Base-by-base conservation (phyloP, 1,140 invertebrate species). In the Euwallacea similis region DNA sequence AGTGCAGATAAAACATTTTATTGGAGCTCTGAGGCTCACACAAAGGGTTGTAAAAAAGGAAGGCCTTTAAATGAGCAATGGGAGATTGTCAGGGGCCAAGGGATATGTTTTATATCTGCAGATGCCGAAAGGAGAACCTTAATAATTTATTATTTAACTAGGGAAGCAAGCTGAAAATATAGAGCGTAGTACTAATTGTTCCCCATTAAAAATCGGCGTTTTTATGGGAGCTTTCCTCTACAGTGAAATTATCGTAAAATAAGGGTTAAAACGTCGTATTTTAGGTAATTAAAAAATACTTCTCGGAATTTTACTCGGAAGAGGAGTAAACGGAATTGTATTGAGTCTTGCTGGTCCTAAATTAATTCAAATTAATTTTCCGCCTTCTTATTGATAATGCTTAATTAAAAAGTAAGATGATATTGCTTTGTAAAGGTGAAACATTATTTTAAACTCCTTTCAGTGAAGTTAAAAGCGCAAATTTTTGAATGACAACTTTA, bases 201-300 rank as follows among this genome's bases (percentile, higher is more conserved):
- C 21, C 21, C 21, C 21, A 33, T 33, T 33, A 33, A 33, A 33
- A 33, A 33, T 33, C 21, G 21, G 4, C 21, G 21, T 33, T 33
- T 33, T 33, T 33, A 2, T 1, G 21, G 21, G 21, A 4, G 21
- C 4, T 33, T 33, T 33, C 21, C 21, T 33, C 21, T 33, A 33
- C 21, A 33, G 21, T 47, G 16, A 47, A 63, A 46, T 15, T 55
- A 16, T 42, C 47, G 33, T 56, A 54, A 66, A 55, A 46, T 55
- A n/a, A 15, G 50, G 41, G 64, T 54, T 54, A 6, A 54, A 66
- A 66, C 55, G n/a, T 66, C 55, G 47, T 55, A 66, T 43, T 58
- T 66, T n/a, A 56, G 64, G 64, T 66, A 66, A 66, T 66, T 66
- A 66, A 66, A 66, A 66, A 66, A 66, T 44, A 15, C 64, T 66